Evolutionary conservation across 2,797 vertebrate genomes (phyloP), one percentile per base, ranked within the genome.

Genomic region (Sebastes diploproa): DNA sequence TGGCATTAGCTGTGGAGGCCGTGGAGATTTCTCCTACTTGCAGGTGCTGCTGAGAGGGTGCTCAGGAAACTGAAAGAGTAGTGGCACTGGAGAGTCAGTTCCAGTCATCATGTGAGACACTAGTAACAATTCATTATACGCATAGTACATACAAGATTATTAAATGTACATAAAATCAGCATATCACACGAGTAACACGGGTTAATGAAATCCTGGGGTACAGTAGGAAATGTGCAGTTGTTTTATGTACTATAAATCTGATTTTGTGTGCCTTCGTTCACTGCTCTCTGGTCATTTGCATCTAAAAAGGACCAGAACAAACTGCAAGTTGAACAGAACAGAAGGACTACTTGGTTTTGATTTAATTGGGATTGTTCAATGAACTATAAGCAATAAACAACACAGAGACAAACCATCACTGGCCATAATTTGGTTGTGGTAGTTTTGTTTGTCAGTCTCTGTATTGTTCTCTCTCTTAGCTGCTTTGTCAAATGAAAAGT

Each of bases 11-110:
- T 73, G 62, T 13, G 36, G 67, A 46, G 71, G 54, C 32, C 54
- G 22, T 62, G 62, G 75, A 69, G 27, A 70, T 70, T 74, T 13
- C 3, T 14, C 82, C 29, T 84, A 62, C 62, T 75, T 27, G 59
- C 30, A 7, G 66, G 30, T 58, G 61, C 34, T 55, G 76, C 34
- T 55, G 76, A 69, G 62, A 72, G 66, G 63, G 56, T 38, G 56
- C 27, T 59, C n/a, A 12, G 58, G 68, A 84, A 75, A 79, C 36
- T 66, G 46, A 79, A 71, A 42, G 63, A 59, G 68, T 30, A 32
- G 34, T 56, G 29, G 42, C 70, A 72, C 14, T 59, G 56, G 63
- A 67, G 63, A 76, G 34, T 62, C 13, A n/a, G 23, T 58, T 67
- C 7, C 20, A 71, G 29, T 46, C 11, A 25, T 55, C 67, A 23